Conservation (phyloP, 2,797 vertebrate species). For the Enteromius anoplus region DNA sequence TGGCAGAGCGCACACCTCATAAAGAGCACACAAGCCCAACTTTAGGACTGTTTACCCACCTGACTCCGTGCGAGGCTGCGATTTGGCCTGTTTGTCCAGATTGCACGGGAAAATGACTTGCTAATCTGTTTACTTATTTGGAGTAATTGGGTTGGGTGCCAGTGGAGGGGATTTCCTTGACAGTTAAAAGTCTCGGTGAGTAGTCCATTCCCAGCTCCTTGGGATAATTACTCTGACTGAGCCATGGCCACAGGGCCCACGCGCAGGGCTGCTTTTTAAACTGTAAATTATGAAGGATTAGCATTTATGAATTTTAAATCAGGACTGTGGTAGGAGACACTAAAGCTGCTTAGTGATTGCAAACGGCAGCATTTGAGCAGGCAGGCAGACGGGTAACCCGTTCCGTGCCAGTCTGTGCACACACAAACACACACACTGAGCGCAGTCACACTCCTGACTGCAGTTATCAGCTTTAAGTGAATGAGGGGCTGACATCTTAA, state of each 20-base stretch:
- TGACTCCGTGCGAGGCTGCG: constrained; percentile 88
- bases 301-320: constrained; percentile 99
- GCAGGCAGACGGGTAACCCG: constrained; percentile 82
- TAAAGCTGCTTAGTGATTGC: constrained; percentile 99
- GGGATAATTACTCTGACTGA: constrained; percentile 99
- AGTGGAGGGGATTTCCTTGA: constrained; percentile 96
- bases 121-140: constrained; percentile 99
- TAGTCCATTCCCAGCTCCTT: constrained; percentile 98
- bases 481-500: constrained; percentile 79
- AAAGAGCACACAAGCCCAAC: constrained; percentile 72
- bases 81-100: constrained; percentile 97
- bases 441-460: constrained; percentile 66
- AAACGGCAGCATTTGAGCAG: constrained; percentile 92
- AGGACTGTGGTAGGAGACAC: constrained; percentile 99
- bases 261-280: constrained; percentile 99
- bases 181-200: constrained; percentile 98
- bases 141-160: constrained; percentile 99
- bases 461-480: constrained; percentile 74
- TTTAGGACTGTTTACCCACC: constrained; percentile 96
- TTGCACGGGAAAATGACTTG: constrained; percentile 98
- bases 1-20: constrained; percentile 69
- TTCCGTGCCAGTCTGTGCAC: constrained; percentile 73
- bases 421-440: constrained; percentile 46
- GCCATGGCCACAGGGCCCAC: constrained; percentile 99
- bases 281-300: constrained; percentile 99